Percentiles rank a stretch among this genome's conserved stretches.
phyloP scores from a whole-genome alignment of 2,797 vertebrate genomes.

The Brachymystax lenok region DNA sequence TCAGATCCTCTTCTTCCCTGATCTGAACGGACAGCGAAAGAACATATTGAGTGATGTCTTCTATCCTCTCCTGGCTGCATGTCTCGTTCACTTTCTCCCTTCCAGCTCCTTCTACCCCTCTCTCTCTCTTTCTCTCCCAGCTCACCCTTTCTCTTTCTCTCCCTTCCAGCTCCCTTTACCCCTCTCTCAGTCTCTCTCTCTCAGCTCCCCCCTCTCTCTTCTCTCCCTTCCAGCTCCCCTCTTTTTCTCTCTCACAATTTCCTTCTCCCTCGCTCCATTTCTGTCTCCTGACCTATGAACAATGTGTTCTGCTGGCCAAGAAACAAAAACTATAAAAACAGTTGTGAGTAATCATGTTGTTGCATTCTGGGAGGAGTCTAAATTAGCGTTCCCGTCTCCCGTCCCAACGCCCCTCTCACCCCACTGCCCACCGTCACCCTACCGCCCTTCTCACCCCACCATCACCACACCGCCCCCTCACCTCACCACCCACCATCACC shows the following conservation, averaged over 20 bases:
- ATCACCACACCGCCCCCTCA: constrained; percentile 28
- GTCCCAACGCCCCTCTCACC: not conserved
- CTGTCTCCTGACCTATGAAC: no score
- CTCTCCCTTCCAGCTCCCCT: not conserved
- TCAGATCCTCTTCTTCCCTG: constrained; percentile 18
- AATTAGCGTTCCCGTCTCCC: constrained; percentile 15
- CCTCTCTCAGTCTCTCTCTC: no score
- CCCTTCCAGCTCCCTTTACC: not conserved
- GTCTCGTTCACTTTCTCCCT: not conserved
- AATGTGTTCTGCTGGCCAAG: not conserved
- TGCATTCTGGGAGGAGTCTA: constrained; percentile 23
- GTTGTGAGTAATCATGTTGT: constrained; percentile 30
- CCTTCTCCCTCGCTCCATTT: no score
- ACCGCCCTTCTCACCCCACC: constrained; percentile 18
- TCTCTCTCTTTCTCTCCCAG: not conserved
- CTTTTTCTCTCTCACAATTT: not conserved
- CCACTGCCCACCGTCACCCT: not conserved
- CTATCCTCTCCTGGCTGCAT: constrained; percentile 1
- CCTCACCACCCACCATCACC: not conserved
- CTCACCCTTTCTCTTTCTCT: not conserved
- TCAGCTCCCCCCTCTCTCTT: not conserved
- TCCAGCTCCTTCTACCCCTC: not conserved
- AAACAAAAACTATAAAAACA: constrained; percentile 4
- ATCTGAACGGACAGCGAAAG: constrained; percentile 15
- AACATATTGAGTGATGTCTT: constrained; percentile 24